These are phyloP conservation scores for Holothuria scabra DNA, from an alignment of 53 echinoderm and acorn worm species.

Conservation along the genomic window DNA sequence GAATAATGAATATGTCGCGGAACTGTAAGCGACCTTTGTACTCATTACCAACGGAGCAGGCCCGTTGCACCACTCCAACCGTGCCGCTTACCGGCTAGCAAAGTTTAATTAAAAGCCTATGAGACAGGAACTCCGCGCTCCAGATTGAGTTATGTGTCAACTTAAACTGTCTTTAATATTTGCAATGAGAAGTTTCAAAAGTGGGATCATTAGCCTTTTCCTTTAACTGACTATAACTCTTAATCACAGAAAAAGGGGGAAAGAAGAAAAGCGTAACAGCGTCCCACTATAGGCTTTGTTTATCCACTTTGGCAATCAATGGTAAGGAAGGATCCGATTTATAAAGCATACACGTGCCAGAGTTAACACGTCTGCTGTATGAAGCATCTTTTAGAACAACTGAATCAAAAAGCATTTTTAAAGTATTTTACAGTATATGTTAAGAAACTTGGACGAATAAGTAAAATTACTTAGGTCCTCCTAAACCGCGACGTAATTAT, in stretches of 20 bases:
- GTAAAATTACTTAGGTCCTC: too few species aligned
- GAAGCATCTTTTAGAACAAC: too few species aligned
- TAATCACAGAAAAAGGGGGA: not conserved
- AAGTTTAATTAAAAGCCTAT: slow-evolving; percentile 49
- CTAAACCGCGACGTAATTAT: too few species aligned
- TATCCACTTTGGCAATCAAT: too few species aligned
- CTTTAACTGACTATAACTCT: too few species aligned
- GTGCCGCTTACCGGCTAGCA: slow-evolving; percentile 2
- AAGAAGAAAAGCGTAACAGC: not conserved
- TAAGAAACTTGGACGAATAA: too few species aligned
- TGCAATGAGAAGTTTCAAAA: not conserved
- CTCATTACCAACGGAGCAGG: slow-evolving; percentile 34
- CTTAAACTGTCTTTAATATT: slow-evolving; percentile 54
- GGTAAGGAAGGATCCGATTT: too few species aligned
- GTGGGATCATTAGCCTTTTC: not conserved
- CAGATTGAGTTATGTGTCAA: slow-evolving; percentile 44
- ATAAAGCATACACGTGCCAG: too few species aligned
- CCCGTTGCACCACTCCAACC: slow-evolving; percentile 39
- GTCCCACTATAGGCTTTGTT: too few species aligned
- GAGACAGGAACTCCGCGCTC: slow-evolving; percentile 37
- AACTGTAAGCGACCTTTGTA: slow-evolving; percentile 44
- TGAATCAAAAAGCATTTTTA: too few species aligned
- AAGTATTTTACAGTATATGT: too few species aligned
- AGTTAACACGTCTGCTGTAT: too few species aligned
- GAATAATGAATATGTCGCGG: slow-evolving; percentile 12